Base-by-base conservation (phyloP, 2,113 vertebrate genomes). In the Bambusicola thoracicus region DNA sequence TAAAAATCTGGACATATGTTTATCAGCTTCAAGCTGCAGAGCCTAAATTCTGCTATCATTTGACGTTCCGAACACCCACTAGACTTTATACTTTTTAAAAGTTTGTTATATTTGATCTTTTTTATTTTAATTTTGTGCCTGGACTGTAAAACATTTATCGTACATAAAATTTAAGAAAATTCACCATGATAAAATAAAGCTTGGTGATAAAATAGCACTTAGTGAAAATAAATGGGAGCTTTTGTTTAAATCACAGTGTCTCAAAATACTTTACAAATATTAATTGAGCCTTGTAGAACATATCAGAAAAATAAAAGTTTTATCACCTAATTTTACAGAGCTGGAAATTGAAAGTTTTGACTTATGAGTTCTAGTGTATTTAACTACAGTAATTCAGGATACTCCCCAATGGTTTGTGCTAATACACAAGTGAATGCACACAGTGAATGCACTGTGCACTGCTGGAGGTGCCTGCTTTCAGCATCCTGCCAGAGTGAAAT, bases 1-100 rank as follows among this genome's bases (percentile, higher is more conserved):
- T 95, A 77, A 90, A 96, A 94, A 67, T 78, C 79, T 90, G 55
- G 67, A 78, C 41, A 55, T 95, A 36, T 48, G 73, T 93, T 96
- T 93, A 84, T 84, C 68, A 92, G 20, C 46, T 88, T 94, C 65
- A 34, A 51, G 51, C 18, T 67, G 65, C 80, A 91, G 32, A 6
- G 38, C 68, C 72, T 95, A 79, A 92, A 88, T 96, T 88, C 41
- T 86, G 51, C 48, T 32, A 56, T 87, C 24, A 66, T 93, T 84
- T 95, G 46, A 56, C 63, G n/a, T 78, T 92, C 80, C 68, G 56
- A 90, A 93, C 83, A 78, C 80, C 82, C 81, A 91, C 75, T 36
- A 9, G 14, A 40, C 13, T 85, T 87, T 69, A 73, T 85, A 82
- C 73, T 91, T 96, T 73, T 73, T 5, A 44, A 89, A 94, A 67